Percentiles rank a stretch among this genome's conserved stretches.
Conservation (phyloP, 2,888 invertebrate species). For the Lepidonotus clava region DNA sequence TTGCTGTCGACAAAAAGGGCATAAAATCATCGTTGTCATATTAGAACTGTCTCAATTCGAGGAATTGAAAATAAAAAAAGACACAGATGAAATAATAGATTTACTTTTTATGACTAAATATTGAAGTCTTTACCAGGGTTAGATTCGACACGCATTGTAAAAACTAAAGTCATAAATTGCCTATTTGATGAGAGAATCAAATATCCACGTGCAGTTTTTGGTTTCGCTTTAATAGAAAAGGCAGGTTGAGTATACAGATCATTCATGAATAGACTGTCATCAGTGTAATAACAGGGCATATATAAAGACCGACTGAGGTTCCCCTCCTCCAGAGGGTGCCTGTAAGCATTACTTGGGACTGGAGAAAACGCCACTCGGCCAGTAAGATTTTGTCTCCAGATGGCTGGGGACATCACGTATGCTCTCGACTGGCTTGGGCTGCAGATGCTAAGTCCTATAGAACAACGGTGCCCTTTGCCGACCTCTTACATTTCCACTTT, state of each 20-base stretch:
- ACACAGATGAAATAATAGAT: too few relatives aligned
- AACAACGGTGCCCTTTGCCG: constrained; percentile 5
- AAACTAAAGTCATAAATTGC: too few relatives aligned
- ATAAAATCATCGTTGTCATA: not conserved
- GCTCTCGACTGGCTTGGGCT: not conserved
- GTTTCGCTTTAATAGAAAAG: too few relatives aligned
- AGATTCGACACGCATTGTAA: too few relatives aligned
- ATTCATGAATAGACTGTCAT: not conserved
- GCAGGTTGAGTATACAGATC: too few relatives aligned
- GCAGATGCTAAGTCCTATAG: constrained; percentile 11
- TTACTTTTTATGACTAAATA: too few relatives aligned
- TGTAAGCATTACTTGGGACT: constrained; percentile 26
- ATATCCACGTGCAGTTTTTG: too few relatives aligned
- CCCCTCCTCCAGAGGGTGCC: not conserved
- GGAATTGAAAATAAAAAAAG: too few relatives aligned
- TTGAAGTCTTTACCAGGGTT: too few relatives aligned
- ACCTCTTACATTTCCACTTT: constrained; percentile 49
- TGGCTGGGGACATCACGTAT: not conserved
- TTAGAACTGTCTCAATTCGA: too few relatives aligned
- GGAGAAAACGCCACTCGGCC: not conserved
- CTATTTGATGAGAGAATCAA: too few relatives aligned
- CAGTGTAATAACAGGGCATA: not conserved
- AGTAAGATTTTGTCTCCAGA: constrained; percentile 31
- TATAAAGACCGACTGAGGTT: not conserved
- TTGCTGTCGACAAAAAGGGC: too few relatives aligned